phyloP scores from a whole-genome alignment of 1,140 invertebrate species.

The Cydia strobilella region DNA sequence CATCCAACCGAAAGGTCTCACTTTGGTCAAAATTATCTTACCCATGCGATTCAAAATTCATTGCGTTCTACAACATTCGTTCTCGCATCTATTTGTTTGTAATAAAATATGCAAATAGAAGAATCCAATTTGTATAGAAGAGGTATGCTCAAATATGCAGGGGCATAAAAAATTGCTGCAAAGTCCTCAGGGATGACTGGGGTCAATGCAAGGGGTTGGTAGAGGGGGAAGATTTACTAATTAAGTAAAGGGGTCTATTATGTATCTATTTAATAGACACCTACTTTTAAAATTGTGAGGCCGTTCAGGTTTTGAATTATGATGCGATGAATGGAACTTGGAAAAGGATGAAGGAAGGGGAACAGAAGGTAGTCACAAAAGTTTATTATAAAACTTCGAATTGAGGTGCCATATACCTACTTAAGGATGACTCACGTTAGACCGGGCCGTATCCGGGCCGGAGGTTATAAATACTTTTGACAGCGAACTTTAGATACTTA shows the following conservation, averaged over 20 bases:
- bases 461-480: too few species aligned
- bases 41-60: neutral
- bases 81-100: conserved; percentile 41
- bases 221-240: conserved; percentile 19
- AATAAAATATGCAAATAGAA: conserved; percentile 55
- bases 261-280: conserved; percentile 30
- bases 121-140: conserved; percentile 50
- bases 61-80: conserved; percentile 1
- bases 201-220: neutral
- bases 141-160: conserved; percentile 51
- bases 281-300: conserved; percentile 14
- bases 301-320: conserved; percentile 16
- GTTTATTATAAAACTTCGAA: neutral
- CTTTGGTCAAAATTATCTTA: neutral
- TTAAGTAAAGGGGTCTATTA: conserved; percentile 22
- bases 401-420: too few species aligned
- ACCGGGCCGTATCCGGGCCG: too few species aligned
- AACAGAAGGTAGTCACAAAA: neutral
- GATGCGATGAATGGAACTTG: conserved; percentile 1
- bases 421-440: too few species aligned
- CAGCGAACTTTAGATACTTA: too few species aligned
- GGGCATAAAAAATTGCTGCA: conserved; percentile 47
- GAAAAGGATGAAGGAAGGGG: neutral
- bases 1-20: too few species aligned
- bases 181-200: conserved; percentile 37